A percentile compares a stretch with the other conserved stretches of the same genome.
phyloP scores from a whole-genome alignment of 2,888 invertebrate genomes.

The Polydrusus cervinus region DNA sequence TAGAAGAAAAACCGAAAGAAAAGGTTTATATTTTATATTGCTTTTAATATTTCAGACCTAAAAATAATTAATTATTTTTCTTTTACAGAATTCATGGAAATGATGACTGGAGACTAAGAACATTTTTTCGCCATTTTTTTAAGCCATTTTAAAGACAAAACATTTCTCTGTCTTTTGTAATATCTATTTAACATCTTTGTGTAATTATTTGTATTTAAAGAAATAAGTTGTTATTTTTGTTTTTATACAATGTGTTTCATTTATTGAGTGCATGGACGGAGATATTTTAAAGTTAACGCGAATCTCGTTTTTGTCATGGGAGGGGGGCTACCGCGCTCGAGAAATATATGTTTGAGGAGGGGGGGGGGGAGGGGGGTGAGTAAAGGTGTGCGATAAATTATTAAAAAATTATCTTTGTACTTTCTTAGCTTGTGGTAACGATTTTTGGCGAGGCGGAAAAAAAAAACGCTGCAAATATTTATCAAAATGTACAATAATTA shows the following conservation, averaged over 20 bases:
- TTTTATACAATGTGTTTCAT: not conserved
- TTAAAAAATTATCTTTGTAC: no score
- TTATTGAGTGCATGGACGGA: not conserved
- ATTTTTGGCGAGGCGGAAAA: no score
- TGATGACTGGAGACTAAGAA: constrained; percentile 84
- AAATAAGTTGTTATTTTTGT: constrained; percentile 30
- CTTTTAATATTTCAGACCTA: not conserved
- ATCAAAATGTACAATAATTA: no score
- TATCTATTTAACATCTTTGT: not conserved
- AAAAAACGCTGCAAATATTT: no score
- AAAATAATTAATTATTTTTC: constrained; percentile 49
- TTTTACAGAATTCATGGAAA: constrained; percentile 85
- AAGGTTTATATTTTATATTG: not conserved
- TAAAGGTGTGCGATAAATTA: no score
- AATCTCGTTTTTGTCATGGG: no score
- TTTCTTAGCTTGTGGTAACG: no score
- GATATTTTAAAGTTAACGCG: no score
- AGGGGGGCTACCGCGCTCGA: no score
- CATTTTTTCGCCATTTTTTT: not conserved
- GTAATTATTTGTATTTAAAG: constrained; percentile 20
- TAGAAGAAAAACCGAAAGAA: no score
- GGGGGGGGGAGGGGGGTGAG: no score
- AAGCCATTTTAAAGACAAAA: constrained; percentile 2
- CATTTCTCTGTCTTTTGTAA: not conserved
- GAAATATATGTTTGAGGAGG: no score